A percentile compares a stretch with the other conserved stretches of the same genome.
Conservation (phyloP, 2,113 vertebrate genomes). For the Antechinus flavipes region DNA sequence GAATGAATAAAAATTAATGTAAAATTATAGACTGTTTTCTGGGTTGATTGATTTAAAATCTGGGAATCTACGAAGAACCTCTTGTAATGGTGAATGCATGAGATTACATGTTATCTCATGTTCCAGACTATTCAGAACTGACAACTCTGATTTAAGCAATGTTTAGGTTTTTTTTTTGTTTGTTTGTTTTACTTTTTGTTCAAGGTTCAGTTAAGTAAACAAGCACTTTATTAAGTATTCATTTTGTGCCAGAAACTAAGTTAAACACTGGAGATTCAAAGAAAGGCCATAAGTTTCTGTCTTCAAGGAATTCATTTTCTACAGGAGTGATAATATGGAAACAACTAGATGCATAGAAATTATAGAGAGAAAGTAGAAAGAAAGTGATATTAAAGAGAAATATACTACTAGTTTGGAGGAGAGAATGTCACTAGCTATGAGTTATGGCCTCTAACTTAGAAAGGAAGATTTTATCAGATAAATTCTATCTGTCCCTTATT, state of each 20-base stretch:
- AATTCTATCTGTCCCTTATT: not conserved
- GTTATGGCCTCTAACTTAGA: too few species aligned
- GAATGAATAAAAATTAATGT: not conserved
- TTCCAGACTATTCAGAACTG: not conserved
- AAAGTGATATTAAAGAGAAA: too few species aligned
- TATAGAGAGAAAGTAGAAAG: not conserved
- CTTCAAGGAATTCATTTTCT: not conserved
- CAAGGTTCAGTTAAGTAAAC: not conserved
- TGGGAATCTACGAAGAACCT: not conserved
- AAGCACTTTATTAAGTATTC: not conserved
- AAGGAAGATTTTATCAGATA: not conserved
- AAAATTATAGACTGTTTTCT: not conserved
- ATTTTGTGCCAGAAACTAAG: not conserved
- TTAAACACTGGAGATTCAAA: not conserved
- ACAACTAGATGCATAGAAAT: not conserved
- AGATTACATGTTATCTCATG: not conserved
- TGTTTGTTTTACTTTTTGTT: not conserved
- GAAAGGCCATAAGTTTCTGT: not conserved
- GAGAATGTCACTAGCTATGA: too few species aligned
- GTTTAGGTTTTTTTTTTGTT: not conserved
- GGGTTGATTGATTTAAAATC: not conserved
- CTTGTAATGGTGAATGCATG: not conserved
- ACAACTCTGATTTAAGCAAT: not conserved
- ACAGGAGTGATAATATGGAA: not conserved
- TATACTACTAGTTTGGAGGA: too few species aligned